Base-by-base conservation (phyloP, 2,888 invertebrate species). In the Ramazzottius varieornatus region DNA sequence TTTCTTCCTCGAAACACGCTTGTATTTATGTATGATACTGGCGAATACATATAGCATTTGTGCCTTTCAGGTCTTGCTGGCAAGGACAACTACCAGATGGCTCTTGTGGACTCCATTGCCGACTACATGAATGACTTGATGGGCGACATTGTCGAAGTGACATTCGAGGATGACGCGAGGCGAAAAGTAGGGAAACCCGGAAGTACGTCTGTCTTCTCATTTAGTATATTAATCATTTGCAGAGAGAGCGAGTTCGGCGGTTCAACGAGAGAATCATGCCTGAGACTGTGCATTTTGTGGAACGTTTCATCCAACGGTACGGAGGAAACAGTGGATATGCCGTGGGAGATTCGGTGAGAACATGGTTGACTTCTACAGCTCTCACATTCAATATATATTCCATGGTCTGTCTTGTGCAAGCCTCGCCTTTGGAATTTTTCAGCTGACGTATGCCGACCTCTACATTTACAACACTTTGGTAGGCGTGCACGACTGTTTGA, bases 401-500 rank as follows among this genome's bases (percentile, higher is more conserved):
- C 40, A 40, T 40, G 40, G 40, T 20, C 20, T 13, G 20, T 40
- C 8, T 13, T 40, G 20, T 40, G 8, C 8, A 40, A 8, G 20
- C 8, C 20, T 40, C 13, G 20, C 20, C 20, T 40, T 40, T 8
- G 40, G 13, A n/a, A 24, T 29, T 54, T 54, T 54, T 4, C 54
- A 54, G 54, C 54, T 54, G 54, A 54, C 54, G 13, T 54, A 54
- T 29, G 54, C 54, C 13, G 54, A 54, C 24, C 54, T 54, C 16
- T n/a, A 4, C 20, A 54, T 54, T 29, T 54, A 54, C 24, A 54
- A 54, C 54, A 54, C 54, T 29, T 4, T 29, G 54, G 54, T 54
- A 29, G 4, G 54, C 24, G 20, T 24, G 20, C 4, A n/a, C 16
- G n/a, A 24, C 24, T n/a, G n/a, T n/a, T n/a, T n/a, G n/a, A n/a